phyloP scores from a whole-genome alignment of 2,113 vertebrate species.

The Martes martes region DNA sequence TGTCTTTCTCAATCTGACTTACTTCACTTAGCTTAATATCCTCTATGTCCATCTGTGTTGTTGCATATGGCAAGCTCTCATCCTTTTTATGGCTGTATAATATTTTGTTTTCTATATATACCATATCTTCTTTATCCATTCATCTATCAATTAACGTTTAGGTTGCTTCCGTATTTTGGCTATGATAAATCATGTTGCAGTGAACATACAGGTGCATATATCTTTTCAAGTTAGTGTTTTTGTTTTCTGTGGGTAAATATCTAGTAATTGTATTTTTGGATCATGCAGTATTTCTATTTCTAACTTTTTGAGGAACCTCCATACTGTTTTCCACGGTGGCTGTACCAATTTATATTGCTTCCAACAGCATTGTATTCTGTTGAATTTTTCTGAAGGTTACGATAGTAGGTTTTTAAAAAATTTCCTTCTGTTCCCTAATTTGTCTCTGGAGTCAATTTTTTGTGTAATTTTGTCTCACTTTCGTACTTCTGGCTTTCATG shows the following conservation, averaged over 20 bases:
- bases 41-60: neutral
- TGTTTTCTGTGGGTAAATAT: neutral
- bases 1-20: neutral
- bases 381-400: neutral
- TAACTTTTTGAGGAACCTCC: neutral
- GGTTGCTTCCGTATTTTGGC: neutral
- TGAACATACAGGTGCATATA: neutral
- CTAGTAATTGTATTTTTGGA: neutral
- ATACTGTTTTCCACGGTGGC: neutral
- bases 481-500: neutral
- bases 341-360: neutral
- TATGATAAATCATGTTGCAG: neutral
- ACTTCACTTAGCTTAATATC: neutral
- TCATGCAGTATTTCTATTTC: neutral
- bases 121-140: neutral
- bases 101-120: neutral
- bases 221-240: neutral
- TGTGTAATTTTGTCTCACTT: neutral
- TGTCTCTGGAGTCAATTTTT: neutral
- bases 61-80: neutral
- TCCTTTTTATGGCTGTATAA: neutral
- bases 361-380: neutral
- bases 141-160: neutral
- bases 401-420: neutral
- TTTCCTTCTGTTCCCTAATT: neutral